Conservation (phyloP, 1,140 invertebrate species). For the Steinernema feltiae region DNA sequence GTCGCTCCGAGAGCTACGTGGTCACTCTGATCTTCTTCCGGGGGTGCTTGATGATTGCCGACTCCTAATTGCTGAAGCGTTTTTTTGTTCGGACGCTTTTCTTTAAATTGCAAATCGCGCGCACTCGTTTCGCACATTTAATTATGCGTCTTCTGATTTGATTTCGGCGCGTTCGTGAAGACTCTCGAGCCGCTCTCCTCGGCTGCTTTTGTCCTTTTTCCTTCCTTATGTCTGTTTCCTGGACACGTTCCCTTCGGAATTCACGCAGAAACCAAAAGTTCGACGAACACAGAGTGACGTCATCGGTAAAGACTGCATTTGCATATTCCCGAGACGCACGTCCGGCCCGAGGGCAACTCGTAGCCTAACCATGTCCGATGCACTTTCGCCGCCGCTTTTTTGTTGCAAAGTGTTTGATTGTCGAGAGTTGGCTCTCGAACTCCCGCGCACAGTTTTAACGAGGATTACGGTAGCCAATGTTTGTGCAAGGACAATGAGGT, state of each 20-base stretch:
- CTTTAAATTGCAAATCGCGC: background rate
- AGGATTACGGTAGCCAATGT: slow-evolving; percentile 3
- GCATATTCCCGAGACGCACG: background rate
- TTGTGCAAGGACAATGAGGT: background rate
- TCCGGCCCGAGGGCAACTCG: background rate
- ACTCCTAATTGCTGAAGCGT: background rate
- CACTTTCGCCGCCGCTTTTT: background rate
- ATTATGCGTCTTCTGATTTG: slow-evolving; percentile 8
- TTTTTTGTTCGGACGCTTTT: background rate
- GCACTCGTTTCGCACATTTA: slow-evolving; percentile 1
- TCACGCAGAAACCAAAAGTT: background rate
- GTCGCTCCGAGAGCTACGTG: too few species aligned
- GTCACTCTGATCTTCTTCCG: too few species aligned
- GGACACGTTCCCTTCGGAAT: background rate
- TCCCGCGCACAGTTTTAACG: too few species aligned
- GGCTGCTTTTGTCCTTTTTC: background rate
- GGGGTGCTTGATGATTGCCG: background rate
- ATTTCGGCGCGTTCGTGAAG: background rate
- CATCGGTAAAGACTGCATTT: background rate
- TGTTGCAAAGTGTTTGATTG: too few species aligned
- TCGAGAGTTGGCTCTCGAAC: background rate
- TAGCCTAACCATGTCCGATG: background rate
- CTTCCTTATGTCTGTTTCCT: background rate
- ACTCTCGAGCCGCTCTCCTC: background rate
- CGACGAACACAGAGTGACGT: background rate